Evolutionary conservation across 92 coral and sea anemone genomes (phyloP).

Genomic region (Pocillopora meandrina): DNA sequence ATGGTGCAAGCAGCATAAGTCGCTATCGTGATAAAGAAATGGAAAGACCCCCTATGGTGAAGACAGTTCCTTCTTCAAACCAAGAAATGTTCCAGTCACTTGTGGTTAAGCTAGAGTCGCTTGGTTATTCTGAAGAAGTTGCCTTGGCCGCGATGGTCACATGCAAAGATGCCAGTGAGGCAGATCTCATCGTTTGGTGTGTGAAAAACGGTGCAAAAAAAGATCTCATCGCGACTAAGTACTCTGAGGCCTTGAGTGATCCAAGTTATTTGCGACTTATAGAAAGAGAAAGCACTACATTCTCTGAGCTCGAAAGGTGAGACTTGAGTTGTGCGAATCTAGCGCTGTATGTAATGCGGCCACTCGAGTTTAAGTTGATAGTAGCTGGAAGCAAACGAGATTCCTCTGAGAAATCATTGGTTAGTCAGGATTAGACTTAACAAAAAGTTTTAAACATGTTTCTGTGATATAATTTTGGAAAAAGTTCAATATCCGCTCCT

Average conservation of each 20-base stretch:
- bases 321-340: not conserved
- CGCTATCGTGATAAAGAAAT: not conserved
- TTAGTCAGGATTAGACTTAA: no score
- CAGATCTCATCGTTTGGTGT: conserved; percentile 77
- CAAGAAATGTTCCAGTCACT: conserved; percentile 35
- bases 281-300: not conserved
- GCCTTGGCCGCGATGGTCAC: conserved; percentile 76
- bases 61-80: not conserved
- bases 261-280: conserved; percentile 55
- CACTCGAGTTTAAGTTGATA: no score
- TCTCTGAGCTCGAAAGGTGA: conserved; percentile 13
- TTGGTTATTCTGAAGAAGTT: conserved; percentile 68
- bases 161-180: conserved; percentile 58
- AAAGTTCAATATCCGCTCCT: no score
- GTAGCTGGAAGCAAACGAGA: no score
- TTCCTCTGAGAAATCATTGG: no score
- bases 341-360: no score
- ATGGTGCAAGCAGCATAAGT: conserved; percentile 1
- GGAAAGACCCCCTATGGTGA: not conserved
- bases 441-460: no score
- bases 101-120: conserved; percentile 55
- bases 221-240: conserved; percentile 51
- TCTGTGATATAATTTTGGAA: no score
- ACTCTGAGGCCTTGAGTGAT: conserved; percentile 58
- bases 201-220: conserved; percentile 47